These are phyloP conservation scores for Exocentrus adspersus DNA, from an alignment of 2,888 invertebrate species.

Conservation along the genomic window DNA sequence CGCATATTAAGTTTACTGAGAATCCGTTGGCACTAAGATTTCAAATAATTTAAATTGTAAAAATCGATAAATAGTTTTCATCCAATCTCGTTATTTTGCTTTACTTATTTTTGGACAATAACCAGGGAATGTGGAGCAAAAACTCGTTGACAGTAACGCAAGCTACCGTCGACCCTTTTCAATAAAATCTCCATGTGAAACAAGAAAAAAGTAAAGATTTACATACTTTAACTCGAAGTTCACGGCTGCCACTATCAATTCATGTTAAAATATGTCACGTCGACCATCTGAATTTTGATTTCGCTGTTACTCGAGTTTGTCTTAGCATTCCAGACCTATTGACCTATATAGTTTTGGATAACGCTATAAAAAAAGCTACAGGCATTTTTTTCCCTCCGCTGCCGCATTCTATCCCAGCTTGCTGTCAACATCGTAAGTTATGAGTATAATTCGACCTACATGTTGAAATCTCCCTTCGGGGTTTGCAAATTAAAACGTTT, in stretches of 20 bases:
- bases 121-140: too few relatives aligned
- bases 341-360: slow-evolving; percentile 10
- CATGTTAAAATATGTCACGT: background rate
- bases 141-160: too few relatives aligned
- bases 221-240: background rate
- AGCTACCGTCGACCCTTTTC: too few relatives aligned
- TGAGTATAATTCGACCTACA: slow-evolving; percentile 29
- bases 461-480: slow-evolving; percentile 29
- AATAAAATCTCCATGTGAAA: background rate
- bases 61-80: too few relatives aligned
- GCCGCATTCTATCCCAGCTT: slow-evolving; percentile 2
- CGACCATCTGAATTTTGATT: background rate
- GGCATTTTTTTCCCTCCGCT: slow-evolving; percentile 8
- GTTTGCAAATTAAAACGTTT: slow-evolving; percentile 30
- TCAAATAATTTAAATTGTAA: too few relatives aligned
- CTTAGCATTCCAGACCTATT: slow-evolving; percentile 6
- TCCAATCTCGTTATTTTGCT: too few relatives aligned
- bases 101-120: too few relatives aligned
- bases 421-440: slow-evolving; percentile 22
- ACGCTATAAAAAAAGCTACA: background rate
- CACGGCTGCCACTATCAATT: background rate
- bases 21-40: too few relatives aligned
- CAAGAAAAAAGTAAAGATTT: background rate
- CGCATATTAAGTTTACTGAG: too few relatives aligned
- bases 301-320: background rate